These are phyloP conservation scores for Stegostoma tigrinum DNA, from an alignment of 2,113 vertebrate species.

Conservation along the genomic window DNA sequence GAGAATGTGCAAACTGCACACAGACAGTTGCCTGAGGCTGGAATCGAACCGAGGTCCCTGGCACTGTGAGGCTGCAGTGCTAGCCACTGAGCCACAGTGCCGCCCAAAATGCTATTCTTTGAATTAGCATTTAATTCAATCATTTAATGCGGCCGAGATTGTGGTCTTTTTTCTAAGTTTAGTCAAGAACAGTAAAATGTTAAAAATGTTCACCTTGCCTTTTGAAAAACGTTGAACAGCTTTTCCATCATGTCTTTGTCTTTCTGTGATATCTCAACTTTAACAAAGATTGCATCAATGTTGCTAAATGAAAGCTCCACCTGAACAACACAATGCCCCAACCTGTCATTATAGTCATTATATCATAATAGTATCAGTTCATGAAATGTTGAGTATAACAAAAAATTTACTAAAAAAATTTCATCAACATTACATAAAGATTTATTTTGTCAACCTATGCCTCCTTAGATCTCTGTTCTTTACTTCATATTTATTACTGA, in stretches of 20 bases:
- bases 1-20: too few species aligned
- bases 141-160: background rate
- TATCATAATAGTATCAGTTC: background rate
- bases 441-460: background rate
- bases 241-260: conserved; percentile 47
- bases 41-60: too few species aligned
- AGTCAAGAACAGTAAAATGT: background rate
- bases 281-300: conserved; percentile 60
- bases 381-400: background rate
- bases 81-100: too few species aligned
- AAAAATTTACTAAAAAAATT: conserved; percentile 43
- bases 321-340: conserved; percentile 68
- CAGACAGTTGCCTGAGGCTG: too few species aligned
- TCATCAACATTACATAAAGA: background rate
- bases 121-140: background rate
- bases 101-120: background rate
- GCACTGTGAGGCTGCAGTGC: too few species aligned
- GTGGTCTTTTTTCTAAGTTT: background rate
- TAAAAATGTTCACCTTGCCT: conserved; percentile 40
- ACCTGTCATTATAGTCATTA: conserved; percentile 53
- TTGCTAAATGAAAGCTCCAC: conserved; percentile 65
- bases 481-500: background rate
- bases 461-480: background rate
- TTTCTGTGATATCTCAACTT: conserved; percentile 58
- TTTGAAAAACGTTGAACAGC: conserved; percentile 26